phyloP scores from a whole-genome alignment of 2,113 vertebrate genomes.

The Eublepharis macularius region DNA sequence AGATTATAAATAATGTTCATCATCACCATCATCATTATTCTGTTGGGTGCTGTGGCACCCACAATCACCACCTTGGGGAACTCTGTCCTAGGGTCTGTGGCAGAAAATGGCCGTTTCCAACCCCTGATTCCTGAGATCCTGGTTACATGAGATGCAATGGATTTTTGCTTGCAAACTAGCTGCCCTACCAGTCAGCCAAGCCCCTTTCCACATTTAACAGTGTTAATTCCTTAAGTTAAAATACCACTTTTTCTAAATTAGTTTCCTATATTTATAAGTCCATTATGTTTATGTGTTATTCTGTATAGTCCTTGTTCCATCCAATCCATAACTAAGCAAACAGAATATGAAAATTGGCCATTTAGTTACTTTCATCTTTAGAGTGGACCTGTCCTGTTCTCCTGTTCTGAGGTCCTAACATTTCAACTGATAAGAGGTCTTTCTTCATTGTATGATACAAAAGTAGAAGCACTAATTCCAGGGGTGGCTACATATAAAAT shows the following conservation, averaged over 20 bases:
- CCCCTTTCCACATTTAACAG: not conserved
- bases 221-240: not conserved
- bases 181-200: too few relatives aligned
- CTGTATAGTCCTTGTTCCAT: not conserved
- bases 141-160: too few relatives aligned
- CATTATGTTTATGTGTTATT: not conserved
- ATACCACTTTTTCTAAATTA: not conserved
- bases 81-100: too few relatives aligned
- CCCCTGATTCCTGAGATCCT: too few relatives aligned
- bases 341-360: not conserved
- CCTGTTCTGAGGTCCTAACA: not conserved
- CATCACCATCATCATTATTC: too few relatives aligned
- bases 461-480: too few relatives aligned
- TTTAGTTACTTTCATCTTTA: not conserved
- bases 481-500: too few relatives aligned
- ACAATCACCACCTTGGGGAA: too few relatives aligned
- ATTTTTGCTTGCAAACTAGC: too few relatives aligned
- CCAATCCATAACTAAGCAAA: not conserved
- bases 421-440: not conserved
- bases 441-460: not conserved
- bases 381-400: not conserved
- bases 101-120: too few relatives aligned
- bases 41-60: too few relatives aligned
- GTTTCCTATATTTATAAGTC: not conserved
- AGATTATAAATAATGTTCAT: too few relatives aligned